Base-by-base conservation (phyloP, 2,888 invertebrate species). In the Zeuzera pyrina region DNA sequence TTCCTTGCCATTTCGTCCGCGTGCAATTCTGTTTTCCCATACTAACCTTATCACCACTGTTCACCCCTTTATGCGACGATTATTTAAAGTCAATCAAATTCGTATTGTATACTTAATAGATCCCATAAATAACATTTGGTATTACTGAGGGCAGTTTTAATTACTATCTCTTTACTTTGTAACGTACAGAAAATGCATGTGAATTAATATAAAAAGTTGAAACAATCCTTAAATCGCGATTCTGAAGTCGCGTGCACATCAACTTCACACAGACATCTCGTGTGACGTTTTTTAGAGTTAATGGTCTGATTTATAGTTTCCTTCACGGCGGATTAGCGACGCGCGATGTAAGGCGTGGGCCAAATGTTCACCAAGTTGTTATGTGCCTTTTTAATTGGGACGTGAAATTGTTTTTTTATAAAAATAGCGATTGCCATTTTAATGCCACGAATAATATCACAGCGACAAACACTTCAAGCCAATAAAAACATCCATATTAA, bases 241-340 rank as follows among this genome's bases (percentile, higher is more conserved):
- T 22, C 10, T 22, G n/a, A 22, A 22, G 2, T 34, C 31, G 32
- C 35, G 32, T 35, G 33, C 35, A 38, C 42, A 42, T 28, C 27
- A 10, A 19, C 36, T 23, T 22, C 15, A 15, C 29, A 34, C 38
- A 36, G 42, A 38, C 45, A 42, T 35, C 32, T 38, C 42, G 23
- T 35, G 26, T 37, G 47, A 50, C 47, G 43, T 58, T 60, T 63
- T 66, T 62, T 60, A 45, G 43, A 41, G 39, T 51, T 58, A 60
- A 60, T 56, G 51, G 46, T 41, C 51, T 71, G 68, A 71, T 68
- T 60, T 67, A 71, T 67, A 27, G 55, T 57, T 70, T 72, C 72
- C 71, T 66, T 56, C 53, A 59, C 57, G 57, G 52, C 40, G 59
- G 58, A 66, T 66, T 65, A 62, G 47, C 58, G n/a, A n/a, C n/a